phyloP scores from a whole-genome alignment of 2,888 invertebrate genomes.

The Peribatodes rhomboidaria region DNA sequence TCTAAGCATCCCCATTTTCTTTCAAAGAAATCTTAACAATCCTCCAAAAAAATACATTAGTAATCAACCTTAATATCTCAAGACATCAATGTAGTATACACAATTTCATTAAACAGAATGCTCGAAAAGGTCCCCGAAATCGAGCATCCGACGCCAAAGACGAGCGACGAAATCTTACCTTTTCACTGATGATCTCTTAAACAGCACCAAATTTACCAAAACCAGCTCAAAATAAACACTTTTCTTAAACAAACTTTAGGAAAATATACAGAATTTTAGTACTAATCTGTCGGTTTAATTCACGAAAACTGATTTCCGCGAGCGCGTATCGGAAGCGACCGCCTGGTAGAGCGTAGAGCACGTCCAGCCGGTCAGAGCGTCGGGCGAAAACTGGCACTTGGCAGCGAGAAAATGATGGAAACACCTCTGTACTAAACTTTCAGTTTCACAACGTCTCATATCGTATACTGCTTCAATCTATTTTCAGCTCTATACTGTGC shows the following conservation, averaged over 20 bases:
- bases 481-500: neutral
- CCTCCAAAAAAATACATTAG: conserved; percentile 37
- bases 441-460: conserved; percentile 59
- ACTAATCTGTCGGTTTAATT: neutral
- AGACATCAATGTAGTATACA: conserved; percentile 54
- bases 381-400: conserved; percentile 60
- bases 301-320: conserved; percentile 38
- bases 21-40: conserved; percentile 14
- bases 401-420: conserved; percentile 66
- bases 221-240: conserved; percentile 4
- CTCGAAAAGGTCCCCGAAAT: conserved; percentile 48
- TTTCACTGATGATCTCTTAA: conserved; percentile 37
- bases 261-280: neutral
- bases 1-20: neutral
- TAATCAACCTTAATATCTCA: conserved; percentile 52
- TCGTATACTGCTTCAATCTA: conserved; percentile 23
- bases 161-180: conserved; percentile 47
- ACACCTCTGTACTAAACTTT: conserved; percentile 61
- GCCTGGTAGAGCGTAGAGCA: conserved; percentile 23
- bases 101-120: conserved; percentile 55
- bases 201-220: conserved; percentile 14
- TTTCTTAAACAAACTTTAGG: neutral
- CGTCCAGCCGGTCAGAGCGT: conserved; percentile 53
- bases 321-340: conserved; percentile 31
- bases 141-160: conserved; percentile 37